These are phyloP conservation scores for Palythoa caribaeorum DNA, from an alignment of 92 coral and sea anemone species.

Conservation along the genomic window DNA sequence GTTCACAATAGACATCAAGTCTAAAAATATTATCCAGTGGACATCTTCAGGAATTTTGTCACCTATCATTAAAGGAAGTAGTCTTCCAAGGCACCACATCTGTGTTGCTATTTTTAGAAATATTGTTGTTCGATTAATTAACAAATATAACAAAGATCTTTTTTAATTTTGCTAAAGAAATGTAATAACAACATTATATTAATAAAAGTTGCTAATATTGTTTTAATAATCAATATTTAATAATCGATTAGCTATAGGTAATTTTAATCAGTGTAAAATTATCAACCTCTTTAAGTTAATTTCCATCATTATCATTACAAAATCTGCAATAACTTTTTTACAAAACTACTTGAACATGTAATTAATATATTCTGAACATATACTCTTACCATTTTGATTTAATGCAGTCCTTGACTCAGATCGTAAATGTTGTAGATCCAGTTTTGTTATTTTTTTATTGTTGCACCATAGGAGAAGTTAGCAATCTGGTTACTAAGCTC, in stretches of 20 bases:
- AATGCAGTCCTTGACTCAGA: background rate
- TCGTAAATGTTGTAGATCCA: background rate
- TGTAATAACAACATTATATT: too few species aligned
- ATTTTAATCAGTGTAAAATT: too few species aligned
- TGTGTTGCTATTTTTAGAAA: background rate
- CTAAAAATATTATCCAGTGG: background rate
- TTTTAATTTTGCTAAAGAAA: background rate
- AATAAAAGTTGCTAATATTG: too few species aligned
- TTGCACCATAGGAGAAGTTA: background rate
- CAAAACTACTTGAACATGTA: background rate
- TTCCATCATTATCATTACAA: too few species aligned
- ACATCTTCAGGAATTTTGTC: background rate
- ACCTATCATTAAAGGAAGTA: background rate
- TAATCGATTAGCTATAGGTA: too few species aligned
- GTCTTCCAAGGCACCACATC: conserved; percentile 18
- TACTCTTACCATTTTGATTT: background rate
- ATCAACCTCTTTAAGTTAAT: too few species aligned
- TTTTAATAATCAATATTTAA: too few species aligned
- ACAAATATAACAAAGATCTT: background rate
- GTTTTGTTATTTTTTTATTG: background rate
- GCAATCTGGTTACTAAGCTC: background rate
- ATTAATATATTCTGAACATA: background rate
- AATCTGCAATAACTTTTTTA: too few species aligned
- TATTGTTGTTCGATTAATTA: background rate
- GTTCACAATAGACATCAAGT: background rate